These are phyloP conservation scores for Microplitis demolitor DNA, from an alignment of 1,140 invertebrate species.

Conservation along the genomic window DNA sequence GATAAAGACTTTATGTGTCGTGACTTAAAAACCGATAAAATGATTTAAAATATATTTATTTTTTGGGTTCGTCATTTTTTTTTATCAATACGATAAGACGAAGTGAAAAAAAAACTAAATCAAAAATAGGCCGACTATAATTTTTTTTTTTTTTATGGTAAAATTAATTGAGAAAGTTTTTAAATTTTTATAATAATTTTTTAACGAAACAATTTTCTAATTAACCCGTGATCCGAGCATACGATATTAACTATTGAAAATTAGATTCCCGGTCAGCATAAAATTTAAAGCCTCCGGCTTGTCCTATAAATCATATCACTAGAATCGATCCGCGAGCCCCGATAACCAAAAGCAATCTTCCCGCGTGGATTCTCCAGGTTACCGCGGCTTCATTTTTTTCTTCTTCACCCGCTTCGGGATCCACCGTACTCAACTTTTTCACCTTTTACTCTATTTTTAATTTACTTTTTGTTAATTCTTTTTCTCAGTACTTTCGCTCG, in stretches of 20 bases:
- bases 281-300: conserved; percentile 3
- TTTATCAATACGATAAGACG: too few relatives aligned
- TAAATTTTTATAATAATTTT: too few relatives aligned
- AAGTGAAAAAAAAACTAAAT: too few relatives aligned
- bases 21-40: too few relatives aligned
- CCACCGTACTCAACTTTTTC: not conserved
- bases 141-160: not conserved
- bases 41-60: too few relatives aligned
- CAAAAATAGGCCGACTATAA: too few relatives aligned
- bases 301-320: conserved; percentile 13
- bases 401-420: not conserved
- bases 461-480: conserved; percentile 3
- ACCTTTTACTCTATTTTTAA: not conserved
- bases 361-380: not conserved
- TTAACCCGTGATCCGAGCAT: not conserved
- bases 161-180: too few relatives aligned
- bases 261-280: conserved; percentile 1
- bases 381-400: not conserved
- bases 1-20: too few relatives aligned
- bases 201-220: not conserved
- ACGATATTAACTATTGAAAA: not conserved
- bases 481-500: conserved; percentile 9
- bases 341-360: conserved; percentile 6
- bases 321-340: not conserved
- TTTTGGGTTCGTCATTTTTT: too few relatives aligned